Evolutionary conservation across 2,113 vertebrate species (phyloP).

Genomic region (Buteo buteo): DNA sequence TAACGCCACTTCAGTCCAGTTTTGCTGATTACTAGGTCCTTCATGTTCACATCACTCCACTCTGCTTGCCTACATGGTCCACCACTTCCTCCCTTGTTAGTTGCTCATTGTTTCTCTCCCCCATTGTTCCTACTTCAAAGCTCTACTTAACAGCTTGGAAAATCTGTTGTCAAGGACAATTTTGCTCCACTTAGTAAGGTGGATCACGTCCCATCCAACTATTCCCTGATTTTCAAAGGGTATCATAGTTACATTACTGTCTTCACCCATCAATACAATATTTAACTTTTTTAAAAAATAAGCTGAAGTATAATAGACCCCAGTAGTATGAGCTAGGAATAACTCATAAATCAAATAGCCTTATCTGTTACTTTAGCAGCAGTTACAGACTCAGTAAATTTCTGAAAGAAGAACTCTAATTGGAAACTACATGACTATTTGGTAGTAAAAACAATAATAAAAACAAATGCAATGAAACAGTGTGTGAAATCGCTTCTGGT

Average conservation of each 20-base stretch:
- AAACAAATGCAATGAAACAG: conserved; percentile 1
- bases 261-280: not conserved
- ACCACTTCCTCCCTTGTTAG: not conserved
- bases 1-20: not conserved
- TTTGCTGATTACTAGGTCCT: not conserved
- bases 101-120: not conserved
- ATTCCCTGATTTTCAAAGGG: not conserved
- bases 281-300: not conserved
- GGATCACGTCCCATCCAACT: not conserved
- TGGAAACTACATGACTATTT: not conserved
- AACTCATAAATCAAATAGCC: not conserved
- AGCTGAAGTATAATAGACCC: not conserved
- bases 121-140: not conserved
- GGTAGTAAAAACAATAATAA: not conserved
- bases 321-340: not conserved
- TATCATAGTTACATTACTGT: not conserved
- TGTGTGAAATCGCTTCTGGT: conserved; percentile 31
- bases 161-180: not conserved
- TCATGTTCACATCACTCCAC: not conserved
- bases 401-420: not conserved
- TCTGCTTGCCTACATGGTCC: not conserved
- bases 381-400: not conserved
- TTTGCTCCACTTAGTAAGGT: not conserved
- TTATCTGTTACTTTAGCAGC: not conserved
- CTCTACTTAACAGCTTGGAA: not conserved